Percentiles rank a stretch among this genome's conserved stretches.
Evolutionary conservation across 2,113 vertebrate genomes (phyloP).

Genomic region (Xiphophorus hellerii): DNA sequence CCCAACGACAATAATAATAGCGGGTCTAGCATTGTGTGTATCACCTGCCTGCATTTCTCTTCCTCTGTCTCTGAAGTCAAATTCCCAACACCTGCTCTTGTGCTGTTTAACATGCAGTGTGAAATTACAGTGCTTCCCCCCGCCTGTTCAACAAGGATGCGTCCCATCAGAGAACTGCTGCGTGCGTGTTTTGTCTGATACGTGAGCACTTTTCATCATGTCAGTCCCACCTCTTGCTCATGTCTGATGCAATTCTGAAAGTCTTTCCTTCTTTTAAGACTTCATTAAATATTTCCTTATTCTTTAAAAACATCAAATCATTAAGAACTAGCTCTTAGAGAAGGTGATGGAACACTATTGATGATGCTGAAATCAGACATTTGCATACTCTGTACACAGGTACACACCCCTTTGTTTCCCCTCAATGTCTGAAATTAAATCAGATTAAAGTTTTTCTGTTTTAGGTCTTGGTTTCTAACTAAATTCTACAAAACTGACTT

Average conservation of each 20-base stretch:
- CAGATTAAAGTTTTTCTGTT: neutral
- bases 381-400: neutral
- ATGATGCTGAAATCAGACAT: neutral
- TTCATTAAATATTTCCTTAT: neutral
- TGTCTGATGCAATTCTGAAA: neutral
- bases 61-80: conserved; percentile 17
- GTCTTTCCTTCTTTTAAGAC: neutral
- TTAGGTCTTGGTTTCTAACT: neutral
- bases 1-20: conserved; percentile 41
- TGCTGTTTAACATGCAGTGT: conserved; percentile 48
- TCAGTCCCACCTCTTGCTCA: conserved; percentile 14
- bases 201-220: conserved; percentile 7
- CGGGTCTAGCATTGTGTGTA: conserved; percentile 16
- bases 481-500: neutral
- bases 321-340: conserved; percentile 16
- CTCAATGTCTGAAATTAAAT: neutral
- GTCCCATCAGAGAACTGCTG: conserved; percentile 40
- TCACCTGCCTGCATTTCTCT: conserved; percentile 1
- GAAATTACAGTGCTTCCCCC: conserved; percentile 43
- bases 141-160: conserved; percentile 42
- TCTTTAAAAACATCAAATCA: neutral
- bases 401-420: rapidly evolving
- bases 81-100: conserved; percentile 50
- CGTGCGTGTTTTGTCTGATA: conserved; percentile 9
- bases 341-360: neutral